These are phyloP conservation scores for Tryphoninae sp. DNA, from an alignment of 2,888 invertebrate genomes.

Conservation along the genomic window DNA sequence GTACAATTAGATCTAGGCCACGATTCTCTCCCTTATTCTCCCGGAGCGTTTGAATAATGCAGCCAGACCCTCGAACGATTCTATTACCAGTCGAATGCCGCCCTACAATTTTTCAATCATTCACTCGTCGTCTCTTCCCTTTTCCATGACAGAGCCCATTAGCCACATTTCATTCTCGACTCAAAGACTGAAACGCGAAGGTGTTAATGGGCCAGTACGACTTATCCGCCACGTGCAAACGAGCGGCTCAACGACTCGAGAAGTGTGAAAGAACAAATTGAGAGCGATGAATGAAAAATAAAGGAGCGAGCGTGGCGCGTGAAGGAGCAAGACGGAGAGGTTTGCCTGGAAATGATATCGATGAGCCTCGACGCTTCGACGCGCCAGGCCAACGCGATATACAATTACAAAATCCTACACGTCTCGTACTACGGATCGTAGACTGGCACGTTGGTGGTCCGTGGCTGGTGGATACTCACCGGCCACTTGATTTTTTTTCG, in stretches of 20 bases:
- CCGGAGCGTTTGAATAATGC: not conserved
- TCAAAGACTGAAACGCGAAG: slow-evolving; percentile 25
- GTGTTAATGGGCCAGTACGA: slow-evolving; percentile 44
- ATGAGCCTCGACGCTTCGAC: slow-evolving; percentile 46
- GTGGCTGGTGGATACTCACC: slow-evolving; percentile 33
- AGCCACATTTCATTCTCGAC: slow-evolving; percentile 6
- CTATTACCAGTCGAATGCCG: not conserved
- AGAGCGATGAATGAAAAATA: slow-evolving; percentile 30
- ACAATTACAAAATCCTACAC: slow-evolving; percentile 52
- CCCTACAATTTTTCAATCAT: not conserved
- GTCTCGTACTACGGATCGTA: slow-evolving; percentile 43
- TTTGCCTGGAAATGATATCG: slow-evolving; percentile 36
- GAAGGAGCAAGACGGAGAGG: slow-evolving; percentile 23
- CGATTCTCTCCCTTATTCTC: slow-evolving; percentile 10
- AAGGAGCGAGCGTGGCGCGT: slow-evolving; percentile 7
- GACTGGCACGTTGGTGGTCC: slow-evolving; percentile 49
- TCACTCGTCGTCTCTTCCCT: not conserved
- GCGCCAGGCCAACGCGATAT: slow-evolving; percentile 31
- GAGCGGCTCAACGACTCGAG: slow-evolving; percentile 24
- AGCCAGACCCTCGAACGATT: slow-evolving; percentile 2
- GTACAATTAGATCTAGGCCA: not conserved
- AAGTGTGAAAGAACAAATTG: slow-evolving; percentile 37
- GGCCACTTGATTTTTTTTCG: slow-evolving; percentile 47
- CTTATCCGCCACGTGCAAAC: slow-evolving; percentile 39
- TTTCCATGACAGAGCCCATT: not conserved